Evolutionary conservation across 1,140 invertebrate genomes (phyloP).

Genomic region (Panulirus ornatus): DNA sequence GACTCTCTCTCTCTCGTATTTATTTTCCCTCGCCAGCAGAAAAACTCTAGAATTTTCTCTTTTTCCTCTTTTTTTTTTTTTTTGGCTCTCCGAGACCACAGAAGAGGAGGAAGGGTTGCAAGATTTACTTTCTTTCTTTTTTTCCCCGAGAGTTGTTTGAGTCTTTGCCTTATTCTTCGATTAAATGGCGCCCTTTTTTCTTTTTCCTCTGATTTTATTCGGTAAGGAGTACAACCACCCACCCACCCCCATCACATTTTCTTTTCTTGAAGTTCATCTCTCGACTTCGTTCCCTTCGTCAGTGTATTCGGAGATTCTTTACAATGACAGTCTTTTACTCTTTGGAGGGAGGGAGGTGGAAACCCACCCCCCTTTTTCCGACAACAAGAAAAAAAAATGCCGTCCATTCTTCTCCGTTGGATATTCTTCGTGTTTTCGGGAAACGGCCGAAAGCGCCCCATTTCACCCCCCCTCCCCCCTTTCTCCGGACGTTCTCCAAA

Average conservation of each 20-base stretch:
- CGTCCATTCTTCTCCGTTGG: neutral
- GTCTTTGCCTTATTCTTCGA: neutral
- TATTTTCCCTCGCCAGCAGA: too few relatives aligned
- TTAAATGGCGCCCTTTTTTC: neutral
- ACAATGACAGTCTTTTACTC: too few relatives aligned
- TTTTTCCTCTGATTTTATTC: neutral
- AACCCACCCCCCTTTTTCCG: too few relatives aligned
- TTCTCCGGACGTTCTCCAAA: slow-evolving; percentile 13
- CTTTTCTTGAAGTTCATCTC: neutral
- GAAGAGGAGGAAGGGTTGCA: neutral
- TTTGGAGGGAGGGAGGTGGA: too few relatives aligned
- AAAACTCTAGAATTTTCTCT: too few relatives aligned
- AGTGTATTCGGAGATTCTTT: neutral
- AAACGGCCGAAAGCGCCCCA: neutral
- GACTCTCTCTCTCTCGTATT: too few relatives aligned
- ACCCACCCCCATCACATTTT: neutral
- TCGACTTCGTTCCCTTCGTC: neutral
- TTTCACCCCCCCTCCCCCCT: neutral
- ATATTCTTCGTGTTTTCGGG: neutral
- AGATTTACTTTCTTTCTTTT: too few relatives aligned
- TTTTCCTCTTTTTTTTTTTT: neutral
- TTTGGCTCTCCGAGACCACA: neutral
- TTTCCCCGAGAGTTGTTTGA: too few relatives aligned
- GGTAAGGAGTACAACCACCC: neutral
- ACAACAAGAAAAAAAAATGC: neutral